Percentiles rank a stretch among this genome's conserved stretches.
These are phyloP conservation scores for Xyrichtys novacula DNA, from an alignment of 2,797 vertebrate genomes.

Conservation along the genomic window DNA sequence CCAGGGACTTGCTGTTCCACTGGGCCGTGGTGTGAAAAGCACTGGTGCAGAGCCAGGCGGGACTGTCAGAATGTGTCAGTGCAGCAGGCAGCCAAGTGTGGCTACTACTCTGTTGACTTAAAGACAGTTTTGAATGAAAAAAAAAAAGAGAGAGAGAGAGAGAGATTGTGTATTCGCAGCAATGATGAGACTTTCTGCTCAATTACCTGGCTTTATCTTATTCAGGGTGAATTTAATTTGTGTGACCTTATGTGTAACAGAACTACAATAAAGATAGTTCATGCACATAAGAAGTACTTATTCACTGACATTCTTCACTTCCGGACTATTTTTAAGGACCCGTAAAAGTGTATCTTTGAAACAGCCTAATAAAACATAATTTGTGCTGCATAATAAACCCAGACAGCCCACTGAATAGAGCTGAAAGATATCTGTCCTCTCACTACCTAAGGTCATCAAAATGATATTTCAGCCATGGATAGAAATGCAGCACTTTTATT, in stretches of 20 bases:
- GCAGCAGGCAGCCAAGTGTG: slow-evolving; percentile 42
- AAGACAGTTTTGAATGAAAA: slow-evolving; percentile 40
- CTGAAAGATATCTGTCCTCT: too few relatives aligned
- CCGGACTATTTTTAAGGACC: too few relatives aligned
- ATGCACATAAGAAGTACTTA: background rate
- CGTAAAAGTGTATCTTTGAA: too few relatives aligned
- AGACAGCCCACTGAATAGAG: too few relatives aligned
- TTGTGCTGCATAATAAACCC: too few relatives aligned
- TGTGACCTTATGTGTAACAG: background rate
- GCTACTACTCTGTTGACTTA: slow-evolving; percentile 55
- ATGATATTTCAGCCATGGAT: too few relatives aligned
- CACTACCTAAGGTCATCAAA: too few relatives aligned
- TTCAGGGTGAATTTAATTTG: background rate
- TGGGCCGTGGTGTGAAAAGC: slow-evolving; percentile 67
- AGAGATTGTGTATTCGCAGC: background rate
- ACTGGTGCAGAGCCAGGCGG: slow-evolving; percentile 69
- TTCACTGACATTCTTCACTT: background rate
- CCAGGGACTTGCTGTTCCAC: slow-evolving; percentile 69
- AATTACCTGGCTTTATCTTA: slow-evolving; percentile 10
- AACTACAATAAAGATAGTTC: background rate
- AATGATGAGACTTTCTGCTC: background rate
- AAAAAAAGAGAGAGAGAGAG: slow-evolving; percentile 4
- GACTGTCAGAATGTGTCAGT: slow-evolving; percentile 57
- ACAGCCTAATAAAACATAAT: too few relatives aligned
- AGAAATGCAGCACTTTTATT: too few relatives aligned